A percentile compares a stretch with the other conserved stretches of the same genome.
phyloP scores from a whole-genome alignment of 2,797 vertebrate genomes.

The Agapornis canus region DNA sequence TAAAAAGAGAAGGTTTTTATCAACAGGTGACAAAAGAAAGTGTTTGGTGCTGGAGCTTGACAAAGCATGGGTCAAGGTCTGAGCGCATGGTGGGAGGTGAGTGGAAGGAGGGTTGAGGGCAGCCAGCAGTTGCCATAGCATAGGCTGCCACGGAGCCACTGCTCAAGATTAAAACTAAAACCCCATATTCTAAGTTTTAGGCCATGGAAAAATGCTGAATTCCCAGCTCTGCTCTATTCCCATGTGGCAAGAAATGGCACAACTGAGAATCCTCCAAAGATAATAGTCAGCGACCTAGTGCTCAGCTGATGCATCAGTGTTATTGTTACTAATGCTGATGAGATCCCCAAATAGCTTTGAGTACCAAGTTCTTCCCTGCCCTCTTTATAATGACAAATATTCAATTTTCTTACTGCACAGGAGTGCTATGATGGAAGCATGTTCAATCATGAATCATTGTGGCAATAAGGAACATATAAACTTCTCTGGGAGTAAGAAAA shows the following conservation, averaged over 20 bases:
- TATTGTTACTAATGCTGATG: neutral
- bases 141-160: neutral
- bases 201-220: neutral
- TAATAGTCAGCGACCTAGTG: accelerated
- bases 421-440: accelerated
- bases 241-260: neutral
- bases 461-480: neutral
- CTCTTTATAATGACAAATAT: neutral
- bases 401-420: neutral
- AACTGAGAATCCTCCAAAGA: neutral
- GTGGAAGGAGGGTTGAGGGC: neutral
- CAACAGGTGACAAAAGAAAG: neutral
- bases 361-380: neutral
- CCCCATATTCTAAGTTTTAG: neutral
- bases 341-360: neutral
- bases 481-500: neutral
- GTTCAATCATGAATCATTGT: accelerated
- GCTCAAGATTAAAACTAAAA: neutral
- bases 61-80: accelerated
- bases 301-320: neutral
- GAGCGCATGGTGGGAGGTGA: neutral
- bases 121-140: neutral
- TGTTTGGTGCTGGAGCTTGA: neutral
- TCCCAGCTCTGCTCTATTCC: neutral
- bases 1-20: neutral